These are phyloP conservation scores for Sycobia sp. DNA, from an alignment of 1,140 invertebrate genomes.

Conservation along the genomic window DNA sequence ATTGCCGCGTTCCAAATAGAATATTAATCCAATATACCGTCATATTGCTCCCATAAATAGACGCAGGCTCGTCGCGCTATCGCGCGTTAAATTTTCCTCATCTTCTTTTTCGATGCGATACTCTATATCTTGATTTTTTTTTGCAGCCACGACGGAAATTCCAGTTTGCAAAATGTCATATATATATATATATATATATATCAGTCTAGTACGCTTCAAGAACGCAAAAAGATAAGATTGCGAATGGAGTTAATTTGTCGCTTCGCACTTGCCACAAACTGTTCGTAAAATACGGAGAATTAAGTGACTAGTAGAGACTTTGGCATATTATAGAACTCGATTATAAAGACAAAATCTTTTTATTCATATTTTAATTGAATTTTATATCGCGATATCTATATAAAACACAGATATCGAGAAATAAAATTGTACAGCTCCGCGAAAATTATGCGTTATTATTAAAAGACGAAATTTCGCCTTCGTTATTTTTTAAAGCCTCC, in stretches of 20 bases:
- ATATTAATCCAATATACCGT: constrained; percentile 40
- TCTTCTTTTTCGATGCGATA: not conserved
- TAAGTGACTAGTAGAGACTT: not conserved
- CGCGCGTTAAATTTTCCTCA: not conserved
- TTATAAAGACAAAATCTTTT: too few relatives aligned
- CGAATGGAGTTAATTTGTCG: constrained; percentile 14
- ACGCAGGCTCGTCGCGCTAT: not conserved
- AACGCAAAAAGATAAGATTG: constrained; percentile 13
- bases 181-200: not conserved
- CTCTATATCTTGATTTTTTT: not conserved
- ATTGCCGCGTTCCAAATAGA: constrained; percentile 43
- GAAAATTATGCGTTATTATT: too few relatives aligned
- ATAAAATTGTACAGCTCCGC: too few relatives aligned
- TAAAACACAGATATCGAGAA: too few relatives aligned
- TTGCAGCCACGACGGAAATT: not conserved
- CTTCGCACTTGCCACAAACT: not conserved
- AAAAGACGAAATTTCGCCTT: too few relatives aligned
- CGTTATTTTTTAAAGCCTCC: too few relatives aligned
- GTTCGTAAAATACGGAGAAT: not conserved
- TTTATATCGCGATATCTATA: too few relatives aligned
- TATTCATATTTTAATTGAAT: too few relatives aligned
- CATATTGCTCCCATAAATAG: not conserved
- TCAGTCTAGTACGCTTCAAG: too few relatives aligned
- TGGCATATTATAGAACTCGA: not conserved
- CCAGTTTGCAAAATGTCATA: not conserved